Evolutionary conservation across 2,113 vertebrate genomes (phyloP), one percentile per base, ranked within the genome.

Genomic region (Megaceryle torquata): DNA sequence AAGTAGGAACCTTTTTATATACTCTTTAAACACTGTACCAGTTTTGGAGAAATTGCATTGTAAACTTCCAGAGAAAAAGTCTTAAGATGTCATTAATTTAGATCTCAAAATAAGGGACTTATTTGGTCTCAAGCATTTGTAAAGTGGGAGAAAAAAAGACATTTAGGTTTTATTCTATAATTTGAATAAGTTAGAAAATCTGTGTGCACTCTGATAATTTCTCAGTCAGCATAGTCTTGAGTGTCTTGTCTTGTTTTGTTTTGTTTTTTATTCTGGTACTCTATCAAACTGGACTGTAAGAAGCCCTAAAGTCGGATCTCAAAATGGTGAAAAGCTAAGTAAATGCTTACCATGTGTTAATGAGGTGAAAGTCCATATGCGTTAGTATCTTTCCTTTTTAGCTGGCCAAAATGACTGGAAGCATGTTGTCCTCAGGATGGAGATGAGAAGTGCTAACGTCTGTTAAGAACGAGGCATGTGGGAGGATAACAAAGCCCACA

Each of bases 211-310:
- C 11, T 71, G 65, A 60, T 76, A 2, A 29, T 78, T 91, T 78
- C 18, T 76, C 26, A 70, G 7, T 86, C 48, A 75, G 15, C 15
- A n/a, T 18, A 87, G 18, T 88, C 41, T 76, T 81, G 31, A 82
- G 22, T 74, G 33, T 95, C 80, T 94, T 95, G 6, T 67, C 89
- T 91, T 54, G 43, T 13, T 92, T 29, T 37, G 59, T 5, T 25
- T 61, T 31, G 39, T 48, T 96, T 96, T 93, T 74, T 37, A 70
- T 60, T 82, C 86, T 86, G 63, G 31, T 95, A 26, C 24, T 96
- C 11, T 94, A 59, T 88, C 89, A 78, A 5, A 90, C 59, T 74
- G 43, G 89, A 86, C 72, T 95, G 57, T 86, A 64, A 91, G 83
- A 85, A 94, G 84, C 67, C 44, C 33, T 77, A 8, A 93, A 64